Base-by-base conservation (phyloP, 1,140 invertebrate genomes). In the Tetraneura akinire region DNA sequence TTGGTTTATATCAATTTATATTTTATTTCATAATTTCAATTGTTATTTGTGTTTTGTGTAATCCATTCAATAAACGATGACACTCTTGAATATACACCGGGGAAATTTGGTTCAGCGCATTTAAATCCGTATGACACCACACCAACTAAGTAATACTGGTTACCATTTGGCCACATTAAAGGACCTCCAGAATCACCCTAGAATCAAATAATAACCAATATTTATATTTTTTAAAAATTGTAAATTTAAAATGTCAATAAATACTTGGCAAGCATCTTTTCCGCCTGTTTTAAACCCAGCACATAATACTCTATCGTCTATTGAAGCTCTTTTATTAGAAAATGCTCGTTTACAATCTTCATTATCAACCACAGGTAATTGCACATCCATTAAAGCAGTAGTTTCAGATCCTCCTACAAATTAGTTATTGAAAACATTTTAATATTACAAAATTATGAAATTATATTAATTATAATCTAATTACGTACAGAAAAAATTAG, bases 151-250 rank as follows among this genome's bases (percentile, higher is more conserved):
- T 90, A 90, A 83, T 86, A 91, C 14, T 80, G 74, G n/a, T 83
- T 83, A 13, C 85, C 83, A 14, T 85, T 84, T 42, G 87, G 87
- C 29, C 85, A 84, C 91, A 95, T 93, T 1, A 95, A 84, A 0
- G 94, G 93, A 21, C 94, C 94, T 11, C 93, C 93, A 55, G 92
- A 95, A 85, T 95, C 94, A 21, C 94, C 94, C 88, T 89, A 51
- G 86, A 86, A 37, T 37, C 32, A 76, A 45, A 23, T 47, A n/a
- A n/a, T n/a, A n/a, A 13, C 14, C 11, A 80, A 81, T 3, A 4
- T 80, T 37, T 49, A 80, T 82, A 16, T 3, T 26, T 9, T 13
- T 2, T 21, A 14, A 23, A 23, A 37, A 21, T 0, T 16, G 4
- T 10, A 37, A 42, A 66, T 21, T n/a, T 9, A 62, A 6, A 21